Conservation (phyloP, 1,140 invertebrate genomes). For the Teleogryllus occipitalis region DNA sequence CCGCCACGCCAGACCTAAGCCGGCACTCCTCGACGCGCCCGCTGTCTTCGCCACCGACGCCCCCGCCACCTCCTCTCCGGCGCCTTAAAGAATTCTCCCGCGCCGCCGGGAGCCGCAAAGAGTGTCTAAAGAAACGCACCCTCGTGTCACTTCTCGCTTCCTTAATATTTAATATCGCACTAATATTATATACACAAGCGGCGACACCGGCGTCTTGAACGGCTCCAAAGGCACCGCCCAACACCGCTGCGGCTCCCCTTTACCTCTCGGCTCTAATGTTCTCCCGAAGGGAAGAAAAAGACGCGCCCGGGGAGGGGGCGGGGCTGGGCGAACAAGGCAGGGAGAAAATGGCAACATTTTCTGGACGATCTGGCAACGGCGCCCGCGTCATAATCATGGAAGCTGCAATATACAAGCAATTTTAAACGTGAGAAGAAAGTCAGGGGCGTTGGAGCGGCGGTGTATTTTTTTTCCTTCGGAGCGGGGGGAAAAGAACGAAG, state of each 20-base stretch:
- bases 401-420: background rate
- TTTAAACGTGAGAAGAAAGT: conserved; percentile 5
- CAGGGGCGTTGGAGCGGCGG: background rate
- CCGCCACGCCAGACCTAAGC: background rate
- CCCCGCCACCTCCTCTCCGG: background rate
- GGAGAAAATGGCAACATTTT: background rate
- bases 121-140: conserved; percentile 9
- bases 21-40: background rate
- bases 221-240: background rate
- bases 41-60: background rate
- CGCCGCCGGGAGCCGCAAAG: background rate
- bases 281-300: background rate
- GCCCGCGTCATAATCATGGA: background rate
- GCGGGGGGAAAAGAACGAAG: background rate
- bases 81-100: background rate
- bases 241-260: background rate
- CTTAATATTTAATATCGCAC: conserved; percentile 17
- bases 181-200: conserved; percentile 13
- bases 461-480: background rate
- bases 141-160: conserved; percentile 13
- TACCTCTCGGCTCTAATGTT: background rate
- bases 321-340: background rate
- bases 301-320: too few species aligned
- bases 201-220: background rate
- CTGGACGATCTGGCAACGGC: background rate